Evolutionary conservation across 1,140 invertebrate species (phyloP), one percentile per base, ranked within the genome.

Genomic region (Pachyrhynchus sulphureomaculatus): DNA sequence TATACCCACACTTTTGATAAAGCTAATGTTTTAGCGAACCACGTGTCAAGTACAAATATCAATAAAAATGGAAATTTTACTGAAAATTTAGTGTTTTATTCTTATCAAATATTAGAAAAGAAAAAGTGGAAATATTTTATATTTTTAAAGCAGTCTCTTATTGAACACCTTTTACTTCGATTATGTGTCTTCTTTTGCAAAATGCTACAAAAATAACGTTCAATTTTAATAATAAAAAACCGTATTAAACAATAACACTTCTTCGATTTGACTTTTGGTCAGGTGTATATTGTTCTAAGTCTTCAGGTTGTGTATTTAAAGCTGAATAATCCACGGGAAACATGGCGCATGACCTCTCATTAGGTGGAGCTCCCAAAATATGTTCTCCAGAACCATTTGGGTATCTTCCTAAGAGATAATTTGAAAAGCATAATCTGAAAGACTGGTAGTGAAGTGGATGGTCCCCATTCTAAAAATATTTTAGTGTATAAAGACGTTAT

Each of bases 251-350:
- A 62, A 88, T 83, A 48, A 89, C 83, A 42, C 86, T 88, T 73
- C 84, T 82, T 73, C 87, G 78, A 72, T 86, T 87, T 51, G 82
- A 83, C 69, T 83, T 84, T 66, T 83, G 86, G 67, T 86, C 81
- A 1, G 85, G 85, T 56, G 80, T 82, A 69, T 88, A 89, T 56
- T 85, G 82, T 74, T 88, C 87, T 44, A 88, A 68, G 68, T 86
- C 85, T 42, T 84, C 84, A 55, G 82, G 82, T 64, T 86, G 81
- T 2, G 84, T 83, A 74, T 88, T 88, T 52, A 89, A 78, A 8
- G 86, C 86, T 65, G 85, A 86, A 75, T 89, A 88, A 78, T 89
- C 87, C 15, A 89, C 84, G 0, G 87, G 87, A 69, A 88, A 89
- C 34, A 81, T 80, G 2, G 81, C 81, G 15, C 80, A 77, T 4